These are phyloP conservation scores for Galago senegalensis DNA, from an alignment of 2,797 vertebrate genomes.

Conservation along the genomic window DNA sequence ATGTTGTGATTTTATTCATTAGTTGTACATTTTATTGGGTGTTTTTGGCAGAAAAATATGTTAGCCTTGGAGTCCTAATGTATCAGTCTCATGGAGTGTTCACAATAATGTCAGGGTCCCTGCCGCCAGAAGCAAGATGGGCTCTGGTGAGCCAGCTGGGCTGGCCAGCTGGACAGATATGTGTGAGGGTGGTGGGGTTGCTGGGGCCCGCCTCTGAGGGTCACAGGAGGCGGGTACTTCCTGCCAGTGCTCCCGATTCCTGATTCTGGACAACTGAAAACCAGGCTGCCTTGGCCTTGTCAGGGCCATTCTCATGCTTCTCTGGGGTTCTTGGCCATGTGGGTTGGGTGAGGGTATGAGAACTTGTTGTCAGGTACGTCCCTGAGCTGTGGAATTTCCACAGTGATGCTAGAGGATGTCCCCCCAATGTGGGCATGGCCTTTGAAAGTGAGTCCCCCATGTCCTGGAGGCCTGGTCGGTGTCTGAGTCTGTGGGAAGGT, in stretches of 20 bases:
- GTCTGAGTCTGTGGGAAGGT: background rate
- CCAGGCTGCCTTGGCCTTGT: background rate
- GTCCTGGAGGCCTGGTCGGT: background rate
- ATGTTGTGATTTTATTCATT: slow-evolving; percentile 21
- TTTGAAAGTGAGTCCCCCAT: background rate
- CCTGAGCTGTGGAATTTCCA: background rate
- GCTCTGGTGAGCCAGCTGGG: background rate
- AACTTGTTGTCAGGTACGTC: too few relatives aligned
- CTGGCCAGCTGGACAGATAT: background rate
- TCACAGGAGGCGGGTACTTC: background rate
- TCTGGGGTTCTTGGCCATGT: background rate
- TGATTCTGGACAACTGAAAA: accelerated
- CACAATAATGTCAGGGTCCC: background rate
- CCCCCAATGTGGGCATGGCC: background rate
- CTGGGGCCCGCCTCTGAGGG: background rate
- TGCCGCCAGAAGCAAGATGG: accelerated
- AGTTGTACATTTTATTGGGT: slow-evolving; percentile 66
- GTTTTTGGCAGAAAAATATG: slow-evolving; percentile 55
- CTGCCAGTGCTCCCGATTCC: accelerated
- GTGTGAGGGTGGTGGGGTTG: accelerated
- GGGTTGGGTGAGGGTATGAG: accelerated
- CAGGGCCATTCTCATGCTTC: background rate
- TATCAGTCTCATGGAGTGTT: background rate
- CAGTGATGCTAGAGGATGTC: background rate
- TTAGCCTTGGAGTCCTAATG: background rate